phyloP scores from a whole-genome alignment of 2,888 invertebrate genomes.

The Drosophila nigricruria region DNA sequence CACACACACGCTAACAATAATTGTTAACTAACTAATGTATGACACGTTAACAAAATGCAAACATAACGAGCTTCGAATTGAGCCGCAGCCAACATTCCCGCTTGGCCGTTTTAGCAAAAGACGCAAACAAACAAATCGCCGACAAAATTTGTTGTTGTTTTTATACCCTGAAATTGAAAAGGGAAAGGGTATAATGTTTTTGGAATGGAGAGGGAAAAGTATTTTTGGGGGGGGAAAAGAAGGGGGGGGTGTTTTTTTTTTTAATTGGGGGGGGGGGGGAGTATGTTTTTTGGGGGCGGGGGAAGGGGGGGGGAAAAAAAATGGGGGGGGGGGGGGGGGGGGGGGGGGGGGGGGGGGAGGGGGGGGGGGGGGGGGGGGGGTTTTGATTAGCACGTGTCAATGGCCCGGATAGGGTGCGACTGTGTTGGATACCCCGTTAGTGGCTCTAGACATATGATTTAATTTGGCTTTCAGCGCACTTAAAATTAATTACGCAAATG shows the following conservation, averaged over 20 bases:
- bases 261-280: too few relatives aligned
- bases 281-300: too few relatives aligned
- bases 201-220: too few relatives aligned
- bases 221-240: too few relatives aligned
- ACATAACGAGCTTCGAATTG: conserved; percentile 51
- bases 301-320: too few relatives aligned
- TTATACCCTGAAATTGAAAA: too few relatives aligned
- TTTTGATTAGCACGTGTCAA: conserved; percentile 66
- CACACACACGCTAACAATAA: conserved; percentile 34
- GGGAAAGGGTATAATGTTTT: too few relatives aligned
- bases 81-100: conserved; percentile 10
- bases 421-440: neutral
- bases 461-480: conserved; percentile 59
- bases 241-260: too few relatives aligned
- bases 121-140: conserved; percentile 34
- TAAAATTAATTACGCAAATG: conserved; percentile 72
- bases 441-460: conserved; percentile 54
- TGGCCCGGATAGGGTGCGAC: conserved; percentile 52
- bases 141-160: conserved; percentile 17
- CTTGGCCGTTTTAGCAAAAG: conserved; percentile 35
- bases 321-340: too few relatives aligned
- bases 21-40: conserved; percentile 73
- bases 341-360: too few relatives aligned
- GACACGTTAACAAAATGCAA: conserved; percentile 72
- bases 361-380: too few relatives aligned